Base-by-base conservation (phyloP, 2,888 invertebrate species). In the Plagodis dolabraria region DNA sequence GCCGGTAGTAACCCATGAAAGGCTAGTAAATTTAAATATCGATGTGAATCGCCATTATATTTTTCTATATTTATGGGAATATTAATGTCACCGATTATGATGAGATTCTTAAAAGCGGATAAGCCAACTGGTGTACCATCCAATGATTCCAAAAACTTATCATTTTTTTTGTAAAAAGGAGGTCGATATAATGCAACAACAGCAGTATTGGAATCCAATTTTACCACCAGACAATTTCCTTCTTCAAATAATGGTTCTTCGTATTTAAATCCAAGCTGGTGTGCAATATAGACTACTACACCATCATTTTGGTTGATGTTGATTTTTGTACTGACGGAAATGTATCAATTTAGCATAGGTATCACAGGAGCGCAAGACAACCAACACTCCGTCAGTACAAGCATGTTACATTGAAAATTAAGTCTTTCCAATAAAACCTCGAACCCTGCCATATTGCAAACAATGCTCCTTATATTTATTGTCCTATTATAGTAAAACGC, bases 41-140 rank as follows among this genome's bases (percentile, higher is more conserved):
- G 7, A 11, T 47, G 33, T 40, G 40, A 33, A 22, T 47, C 12
- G 4, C 47, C 47, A 42, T 43, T 34, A 11, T n/a, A 22, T 33
- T 47, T 54, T 2, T 34, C 47, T 5, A n/a, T 5, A 9, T 47
- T 33, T 5, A 54, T 54, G 2, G 36, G 8, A 9, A 54, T 47
- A 33, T 54, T 54, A 7, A 54, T 33, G n/a, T 54, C 53, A 8
- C 53, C 53, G 0, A 11, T 43, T n/a, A 54, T 33, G 35, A 54
- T 34, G 5, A 54, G 2, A 42, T 47, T 54, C 33, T 42, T 10
- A 12, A 33, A 4, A 0, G 8, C 9, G 0, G 34, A 7, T 12
- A 34, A 12, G 5, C 12, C 7, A n/a, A 2, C 34, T 8, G 47
- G 33, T 22, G 34, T 11, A 8, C 34, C n/a, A 42, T 47, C 9